These are phyloP conservation scores for Euplagia quadripunctaria DNA, from an alignment of 2,888 invertebrate species.

Conservation along the genomic window DNA sequence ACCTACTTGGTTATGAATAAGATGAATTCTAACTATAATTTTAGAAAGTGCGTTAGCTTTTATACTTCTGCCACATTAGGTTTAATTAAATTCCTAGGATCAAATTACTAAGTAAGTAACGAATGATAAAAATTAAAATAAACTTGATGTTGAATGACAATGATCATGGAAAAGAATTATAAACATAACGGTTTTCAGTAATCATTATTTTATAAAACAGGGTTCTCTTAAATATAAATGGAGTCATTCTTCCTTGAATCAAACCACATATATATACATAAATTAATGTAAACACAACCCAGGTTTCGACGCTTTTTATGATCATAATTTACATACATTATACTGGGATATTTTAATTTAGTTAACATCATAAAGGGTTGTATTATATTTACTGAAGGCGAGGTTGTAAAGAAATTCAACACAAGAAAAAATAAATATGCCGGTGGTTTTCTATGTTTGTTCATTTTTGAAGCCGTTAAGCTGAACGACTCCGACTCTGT, in stretches of 20 bases:
- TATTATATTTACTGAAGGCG: constrained; percentile 29
- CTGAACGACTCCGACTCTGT: too few species aligned
- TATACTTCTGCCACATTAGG: background rate
- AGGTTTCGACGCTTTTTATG: constrained; percentile 49
- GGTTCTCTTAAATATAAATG: constrained; percentile 21
- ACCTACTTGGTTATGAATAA: too few species aligned
- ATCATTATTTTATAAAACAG: background rate
- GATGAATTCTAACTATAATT: too few species aligned
- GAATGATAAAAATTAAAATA: background rate
- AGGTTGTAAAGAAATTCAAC: constrained; percentile 40
- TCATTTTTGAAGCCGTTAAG: too few species aligned
- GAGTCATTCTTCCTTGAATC: constrained; percentile 38
- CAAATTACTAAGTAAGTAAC: background rate
- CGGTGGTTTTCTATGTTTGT: background rate
- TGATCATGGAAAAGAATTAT: background rate
- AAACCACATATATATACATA: constrained; percentile 25
- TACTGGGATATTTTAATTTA: constrained; percentile 51
- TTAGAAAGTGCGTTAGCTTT: background rate
- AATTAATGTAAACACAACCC: constrained; percentile 37
- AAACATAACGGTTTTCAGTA: background rate
- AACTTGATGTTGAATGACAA: background rate
- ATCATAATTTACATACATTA: constrained; percentile 50
- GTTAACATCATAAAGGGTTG: constrained; percentile 48
- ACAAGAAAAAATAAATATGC: constrained; percentile 34
- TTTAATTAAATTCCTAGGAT: background rate